A percentile compares a stretch with the other conserved stretches of the same genome.
phyloP scores from a whole-genome alignment of 1,140 invertebrate genomes.

The Neodiprion virginianus region DNA sequence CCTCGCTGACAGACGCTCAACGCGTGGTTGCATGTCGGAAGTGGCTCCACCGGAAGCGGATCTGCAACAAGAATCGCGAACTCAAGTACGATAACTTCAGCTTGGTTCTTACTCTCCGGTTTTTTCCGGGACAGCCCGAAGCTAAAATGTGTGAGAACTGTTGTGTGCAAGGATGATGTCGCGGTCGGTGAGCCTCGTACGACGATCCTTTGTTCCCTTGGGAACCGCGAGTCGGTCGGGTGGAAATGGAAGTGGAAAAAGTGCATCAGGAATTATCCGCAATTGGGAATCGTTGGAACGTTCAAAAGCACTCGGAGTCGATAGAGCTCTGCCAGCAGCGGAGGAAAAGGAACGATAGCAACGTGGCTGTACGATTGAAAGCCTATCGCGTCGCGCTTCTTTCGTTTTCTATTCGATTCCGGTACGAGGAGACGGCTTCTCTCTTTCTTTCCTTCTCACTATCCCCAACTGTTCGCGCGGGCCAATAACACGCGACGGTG shows the following conservation, averaged over 20 bases:
- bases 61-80: constrained; percentile 56
- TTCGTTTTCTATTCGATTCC: constrained; percentile 1
- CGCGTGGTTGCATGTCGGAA: constrained; percentile 88
- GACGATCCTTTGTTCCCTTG: not conserved
- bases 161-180: not conserved
- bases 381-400: not conserved
- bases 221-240: not conserved
- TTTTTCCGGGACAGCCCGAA: not conserved
- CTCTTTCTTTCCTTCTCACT: too few relatives aligned
- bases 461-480: too few relatives aligned
- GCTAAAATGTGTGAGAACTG: too few relatives aligned
- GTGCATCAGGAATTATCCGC: constrained; percentile 53
- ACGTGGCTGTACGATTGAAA: not conserved
- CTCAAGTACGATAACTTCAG: too few relatives aligned
- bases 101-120: not conserved
- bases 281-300: constrained; percentile 46
- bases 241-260: constrained; percentile 30
- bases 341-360: not conserved
- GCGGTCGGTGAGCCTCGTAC: not conserved
- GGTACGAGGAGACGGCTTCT: not conserved
- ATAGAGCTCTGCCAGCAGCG: not conserved
- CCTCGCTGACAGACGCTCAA: constrained; percentile 81
- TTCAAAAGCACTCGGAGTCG: constrained; percentile 48
- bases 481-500: too few relatives aligned
- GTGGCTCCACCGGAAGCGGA: constrained; percentile 82